Evolutionary conservation across 2,113 vertebrate genomes (phyloP).

Genomic region (Neolamprologus caudopunctatus): DNA sequence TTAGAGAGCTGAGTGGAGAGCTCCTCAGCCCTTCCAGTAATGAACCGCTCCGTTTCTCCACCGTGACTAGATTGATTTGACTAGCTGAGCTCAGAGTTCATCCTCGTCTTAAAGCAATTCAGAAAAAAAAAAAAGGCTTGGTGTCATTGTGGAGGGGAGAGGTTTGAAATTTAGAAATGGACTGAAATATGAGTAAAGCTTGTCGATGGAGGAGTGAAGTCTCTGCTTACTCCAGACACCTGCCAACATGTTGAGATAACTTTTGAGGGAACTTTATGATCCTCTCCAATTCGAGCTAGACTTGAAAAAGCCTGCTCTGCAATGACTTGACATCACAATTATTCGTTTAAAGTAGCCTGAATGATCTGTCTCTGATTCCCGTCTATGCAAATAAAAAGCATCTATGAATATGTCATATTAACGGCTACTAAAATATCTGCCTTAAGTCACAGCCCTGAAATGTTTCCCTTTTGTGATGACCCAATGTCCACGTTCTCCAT

Average conservation of each 20-base stretch:
- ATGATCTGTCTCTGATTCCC: background rate
- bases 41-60: slow-evolving; percentile 37
- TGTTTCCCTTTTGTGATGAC: background rate
- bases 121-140: background rate
- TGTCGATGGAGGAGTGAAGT: background rate
- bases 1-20: slow-evolving; percentile 53
- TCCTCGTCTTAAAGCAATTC: slow-evolving; percentile 37
- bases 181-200: slow-evolving; percentile 5
- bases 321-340: slow-evolving; percentile 27
- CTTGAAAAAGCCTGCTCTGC: background rate
- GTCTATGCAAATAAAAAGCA: background rate
- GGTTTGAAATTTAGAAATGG: slow-evolving; percentile 9
- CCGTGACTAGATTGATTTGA: slow-evolving; percentile 59
- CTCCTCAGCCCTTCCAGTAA: slow-evolving; percentile 45
- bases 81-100: slow-evolving; percentile 43
- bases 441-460: background rate
- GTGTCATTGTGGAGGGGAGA: slow-evolving; percentile 6
- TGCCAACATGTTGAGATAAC: slow-evolving; percentile 10
- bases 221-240: background rate
- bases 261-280: slow-evolving; percentile 16
- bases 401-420: background rate
- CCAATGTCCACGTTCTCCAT: background rate
- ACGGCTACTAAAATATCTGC: background rate
- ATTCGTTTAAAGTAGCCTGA: background rate
- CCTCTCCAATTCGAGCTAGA: background rate